Evolutionary conservation across 1,140 invertebrate species (phyloP).

Genomic region (Nylanderia fulva): DNA sequence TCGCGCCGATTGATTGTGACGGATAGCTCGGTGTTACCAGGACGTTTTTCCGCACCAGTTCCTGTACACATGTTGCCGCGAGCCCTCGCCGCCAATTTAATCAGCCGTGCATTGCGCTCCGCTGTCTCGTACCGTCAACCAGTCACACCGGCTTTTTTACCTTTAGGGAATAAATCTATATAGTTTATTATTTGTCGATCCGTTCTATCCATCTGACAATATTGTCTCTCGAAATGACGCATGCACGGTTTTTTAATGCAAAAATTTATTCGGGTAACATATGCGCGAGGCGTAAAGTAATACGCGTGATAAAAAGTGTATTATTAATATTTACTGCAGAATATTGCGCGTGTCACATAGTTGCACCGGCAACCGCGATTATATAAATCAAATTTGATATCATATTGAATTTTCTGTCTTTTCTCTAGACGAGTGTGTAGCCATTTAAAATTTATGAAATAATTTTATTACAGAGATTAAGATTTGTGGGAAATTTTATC

Average conservation of each 20-base stretch:
- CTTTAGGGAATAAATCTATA: constrained; percentile 43
- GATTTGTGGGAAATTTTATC: neutral
- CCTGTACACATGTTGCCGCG: constrained; percentile 61
- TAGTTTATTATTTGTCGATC: constrained; percentile 51
- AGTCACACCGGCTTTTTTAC: constrained; percentile 31
- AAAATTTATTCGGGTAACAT: constrained; percentile 29
- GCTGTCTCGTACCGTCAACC: constrained; percentile 44
- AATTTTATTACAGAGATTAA: neutral
- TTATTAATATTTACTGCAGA: constrained; percentile 40
- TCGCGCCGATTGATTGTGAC: constrained; percentile 73
- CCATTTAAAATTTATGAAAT: neutral
- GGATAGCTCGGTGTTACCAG: constrained; percentile 68
- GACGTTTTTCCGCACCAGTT: constrained; percentile 63
- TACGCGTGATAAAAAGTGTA: constrained; percentile 35
- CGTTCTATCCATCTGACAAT: constrained; percentile 23
- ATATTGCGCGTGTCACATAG: constrained; percentile 17
- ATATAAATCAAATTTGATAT: neutral
- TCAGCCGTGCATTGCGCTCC: constrained; percentile 58
- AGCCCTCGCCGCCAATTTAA: constrained; percentile 69
- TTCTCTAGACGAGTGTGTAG: constrained; percentile 12
- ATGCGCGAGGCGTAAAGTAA: neutral
- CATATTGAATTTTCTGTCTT: constrained; percentile 17
- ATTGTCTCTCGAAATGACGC: constrained; percentile 36
- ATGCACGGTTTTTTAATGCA: neutral
- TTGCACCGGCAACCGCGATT: neutral